These are phyloP conservation scores for Anarrhichthys ocellatus DNA, from an alignment of 2,113 vertebrate species.

Conservation along the genomic window DNA sequence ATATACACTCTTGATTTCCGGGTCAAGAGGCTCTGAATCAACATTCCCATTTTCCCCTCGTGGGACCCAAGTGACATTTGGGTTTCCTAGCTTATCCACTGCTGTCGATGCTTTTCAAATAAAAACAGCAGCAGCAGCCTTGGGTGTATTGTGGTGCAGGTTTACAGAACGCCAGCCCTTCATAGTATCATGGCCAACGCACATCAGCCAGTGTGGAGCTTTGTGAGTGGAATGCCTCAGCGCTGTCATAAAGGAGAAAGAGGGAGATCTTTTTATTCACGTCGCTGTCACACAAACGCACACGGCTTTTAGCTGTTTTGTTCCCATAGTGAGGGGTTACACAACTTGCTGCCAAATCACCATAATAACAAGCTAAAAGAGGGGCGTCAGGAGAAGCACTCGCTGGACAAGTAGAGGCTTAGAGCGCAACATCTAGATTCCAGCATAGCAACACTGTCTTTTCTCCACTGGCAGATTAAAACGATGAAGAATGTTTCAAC, in stretches of 20 bases:
- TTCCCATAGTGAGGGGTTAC: slow-evolving; percentile 75
- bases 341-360: slow-evolving; percentile 73
- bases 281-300: slow-evolving; percentile 63
- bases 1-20: slow-evolving; percentile 19
- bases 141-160: slow-evolving; percentile 48
- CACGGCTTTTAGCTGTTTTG: slow-evolving; percentile 63
- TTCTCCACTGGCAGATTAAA: slow-evolving; percentile 43
- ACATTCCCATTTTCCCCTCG: slow-evolving; percentile 11
- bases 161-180: slow-evolving; percentile 37
- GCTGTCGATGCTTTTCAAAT: slow-evolving; percentile 40
- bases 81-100: slow-evolving; percentile 35
- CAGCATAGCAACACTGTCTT: slow-evolving; percentile 31
- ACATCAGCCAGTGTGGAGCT: slow-evolving; percentile 22
- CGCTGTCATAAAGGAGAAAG: slow-evolving; percentile 45
- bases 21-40: slow-evolving; percentile 33
- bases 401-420: slow-evolving; percentile 42
- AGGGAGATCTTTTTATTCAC: slow-evolving; percentile 69
- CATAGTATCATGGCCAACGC: slow-evolving; percentile 39
- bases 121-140: slow-evolving; percentile 35
- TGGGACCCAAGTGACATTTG: slow-evolving; percentile 26
- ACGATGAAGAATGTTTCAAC: not conserved
- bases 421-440: slow-evolving; percentile 30
- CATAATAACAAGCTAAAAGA: slow-evolving; percentile 75
- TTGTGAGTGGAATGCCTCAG: slow-evolving; percentile 25
- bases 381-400: slow-evolving; percentile 39